phyloP scores from a whole-genome alignment of 2,888 invertebrate genomes.

The Rugalucina vietnamica region DNA sequence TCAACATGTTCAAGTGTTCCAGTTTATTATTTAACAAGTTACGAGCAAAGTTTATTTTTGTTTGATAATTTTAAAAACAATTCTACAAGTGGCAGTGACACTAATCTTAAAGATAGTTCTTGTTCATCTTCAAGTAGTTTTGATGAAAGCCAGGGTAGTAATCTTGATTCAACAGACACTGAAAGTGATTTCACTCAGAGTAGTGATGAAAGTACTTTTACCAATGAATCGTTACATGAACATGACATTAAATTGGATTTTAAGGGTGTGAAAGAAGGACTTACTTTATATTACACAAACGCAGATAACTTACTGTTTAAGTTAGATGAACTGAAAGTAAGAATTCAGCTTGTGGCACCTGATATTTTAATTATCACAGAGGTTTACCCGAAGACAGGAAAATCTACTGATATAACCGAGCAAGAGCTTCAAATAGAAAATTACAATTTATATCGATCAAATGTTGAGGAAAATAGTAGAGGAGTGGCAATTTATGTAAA shows the following conservation, averaged over 20 bases:
- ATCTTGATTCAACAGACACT: background rate
- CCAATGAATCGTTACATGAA: background rate
- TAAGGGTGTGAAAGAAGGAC: no score
- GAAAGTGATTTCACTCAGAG: background rate
- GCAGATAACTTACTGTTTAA: background rate
- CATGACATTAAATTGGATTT: no score
- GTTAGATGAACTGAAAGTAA: background rate
- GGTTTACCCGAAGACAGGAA: background rate
- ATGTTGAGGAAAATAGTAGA: background rate
- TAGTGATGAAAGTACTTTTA: background rate
- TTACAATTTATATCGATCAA: no score
- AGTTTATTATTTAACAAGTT: background rate
- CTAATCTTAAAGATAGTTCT: no score
- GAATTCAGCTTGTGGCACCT: background rate
- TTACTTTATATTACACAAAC: background rate
- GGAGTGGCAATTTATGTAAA: slow-evolving; percentile 1
- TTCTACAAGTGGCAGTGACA: background rate
- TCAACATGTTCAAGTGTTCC: no score
- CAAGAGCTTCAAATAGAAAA: no score
- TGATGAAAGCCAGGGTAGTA: background rate
- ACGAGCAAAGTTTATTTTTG: background rate
- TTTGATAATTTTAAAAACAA: background rate
- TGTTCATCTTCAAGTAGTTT: no score
- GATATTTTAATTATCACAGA: background rate
- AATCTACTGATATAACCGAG: no score